phyloP scores from a whole-genome alignment of 2,888 invertebrate species.

The Diaperis boleti region DNA sequence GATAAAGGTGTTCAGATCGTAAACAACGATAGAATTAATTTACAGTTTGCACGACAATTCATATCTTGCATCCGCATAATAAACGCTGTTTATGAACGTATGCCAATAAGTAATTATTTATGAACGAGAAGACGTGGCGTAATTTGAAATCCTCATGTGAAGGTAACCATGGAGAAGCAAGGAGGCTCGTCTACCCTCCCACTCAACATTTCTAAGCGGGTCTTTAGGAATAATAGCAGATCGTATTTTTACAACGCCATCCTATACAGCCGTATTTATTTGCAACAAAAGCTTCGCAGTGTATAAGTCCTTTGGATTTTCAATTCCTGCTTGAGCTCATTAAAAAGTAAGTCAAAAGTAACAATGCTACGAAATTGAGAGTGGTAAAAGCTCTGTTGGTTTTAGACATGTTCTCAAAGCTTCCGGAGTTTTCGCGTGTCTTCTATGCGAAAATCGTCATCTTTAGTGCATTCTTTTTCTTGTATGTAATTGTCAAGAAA shows the following conservation, averaged over 20 bases:
- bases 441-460: too few species aligned
- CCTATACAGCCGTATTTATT: too few species aligned
- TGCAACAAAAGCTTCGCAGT: too few species aligned
- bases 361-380: too few species aligned
- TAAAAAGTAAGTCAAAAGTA: too few species aligned
- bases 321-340: too few species aligned
- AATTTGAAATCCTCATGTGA: slow-evolving; percentile 23
- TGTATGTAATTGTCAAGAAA: too few species aligned
- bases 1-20: slow-evolving; percentile 33
- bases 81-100: slow-evolving; percentile 17
- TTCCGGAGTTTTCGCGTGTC: too few species aligned
- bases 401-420: too few species aligned
- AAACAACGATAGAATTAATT: slow-evolving; percentile 22
- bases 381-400: too few species aligned
- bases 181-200: slow-evolving; percentile 16
- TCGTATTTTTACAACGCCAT: not conserved
- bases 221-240: not conserved
- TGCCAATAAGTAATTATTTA: slow-evolving; percentile 20
- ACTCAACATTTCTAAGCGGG: slow-evolving; percentile 4
- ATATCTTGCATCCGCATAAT: slow-evolving; percentile 21
- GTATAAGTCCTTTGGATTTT: too few species aligned
- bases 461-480: too few species aligned
- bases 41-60: slow-evolving; percentile 25
- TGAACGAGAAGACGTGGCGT: slow-evolving; percentile 2
- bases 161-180: slow-evolving; percentile 13